Evolutionary conservation across 2,888 invertebrate species (phyloP).

Genomic region (Calameuta pallipes): DNA sequence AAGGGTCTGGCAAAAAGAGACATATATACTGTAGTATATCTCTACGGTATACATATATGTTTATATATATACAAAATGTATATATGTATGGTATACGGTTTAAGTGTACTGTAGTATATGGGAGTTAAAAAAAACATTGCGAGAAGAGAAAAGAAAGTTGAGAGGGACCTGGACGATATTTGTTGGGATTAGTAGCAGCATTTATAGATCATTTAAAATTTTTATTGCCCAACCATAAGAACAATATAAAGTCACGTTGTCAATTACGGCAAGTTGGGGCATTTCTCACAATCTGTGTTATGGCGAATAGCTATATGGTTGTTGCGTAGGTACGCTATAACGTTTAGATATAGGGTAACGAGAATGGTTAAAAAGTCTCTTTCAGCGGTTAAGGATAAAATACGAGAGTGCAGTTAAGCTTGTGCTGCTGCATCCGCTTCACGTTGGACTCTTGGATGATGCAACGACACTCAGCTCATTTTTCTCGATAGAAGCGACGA

Average conservation of each 20-base stretch:
- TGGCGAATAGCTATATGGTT: background rate
- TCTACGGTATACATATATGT: background rate
- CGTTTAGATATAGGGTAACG: background rate
- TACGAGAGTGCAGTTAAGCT: background rate
- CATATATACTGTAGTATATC: background rate
- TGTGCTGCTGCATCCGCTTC: background rate
- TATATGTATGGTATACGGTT: background rate
- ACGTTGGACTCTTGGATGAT: background rate
- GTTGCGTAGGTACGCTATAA: background rate
- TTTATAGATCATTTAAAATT: background rate
- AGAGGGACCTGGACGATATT: background rate
- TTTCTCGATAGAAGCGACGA: background rate
- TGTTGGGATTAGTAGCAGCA: background rate
- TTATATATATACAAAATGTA: too few relatives aligned
- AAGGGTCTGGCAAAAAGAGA: background rate
- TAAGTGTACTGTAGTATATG: background rate
- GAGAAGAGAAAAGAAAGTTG: background rate
- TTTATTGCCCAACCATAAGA: background rate
- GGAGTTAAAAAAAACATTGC: background rate
- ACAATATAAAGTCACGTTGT: background rate
- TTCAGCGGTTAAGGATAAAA: background rate
- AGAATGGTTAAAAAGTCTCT: background rate
- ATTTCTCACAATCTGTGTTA: background rate
- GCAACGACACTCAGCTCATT: background rate
- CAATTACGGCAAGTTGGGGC: background rate